Evolutionary conservation across 1,140 invertebrate species (phyloP).

Genomic region (Lordiphosa stackelbergi): DNA sequence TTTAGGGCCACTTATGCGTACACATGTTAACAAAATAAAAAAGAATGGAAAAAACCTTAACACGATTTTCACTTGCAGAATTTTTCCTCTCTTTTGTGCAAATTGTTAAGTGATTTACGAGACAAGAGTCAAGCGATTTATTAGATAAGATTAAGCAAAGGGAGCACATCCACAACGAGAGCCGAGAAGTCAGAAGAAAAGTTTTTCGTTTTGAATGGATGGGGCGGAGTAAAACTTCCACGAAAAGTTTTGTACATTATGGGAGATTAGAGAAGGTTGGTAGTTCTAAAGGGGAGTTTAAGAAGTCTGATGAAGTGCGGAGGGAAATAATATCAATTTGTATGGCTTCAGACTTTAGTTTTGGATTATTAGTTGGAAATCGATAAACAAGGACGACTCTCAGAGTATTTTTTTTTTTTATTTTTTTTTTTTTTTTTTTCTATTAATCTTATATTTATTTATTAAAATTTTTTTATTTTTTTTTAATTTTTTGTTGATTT

Average conservation of each 20-base stretch:
- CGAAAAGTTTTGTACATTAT: too few species aligned
- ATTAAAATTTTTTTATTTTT: too few species aligned
- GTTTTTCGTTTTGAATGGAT: constrained; percentile 10
- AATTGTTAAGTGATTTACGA: constrained; percentile 78
- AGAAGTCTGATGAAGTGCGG: too few species aligned
- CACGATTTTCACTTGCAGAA: constrained; percentile 61
- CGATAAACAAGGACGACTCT: too few species aligned
- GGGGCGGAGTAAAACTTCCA: background rate
- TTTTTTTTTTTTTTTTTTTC: too few species aligned
- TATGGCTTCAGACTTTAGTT: too few species aligned
- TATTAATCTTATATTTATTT: too few species aligned
- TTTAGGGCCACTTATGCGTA: constrained; percentile 76
- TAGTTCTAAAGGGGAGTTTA: constrained; percentile 23
- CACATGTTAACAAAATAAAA: constrained; percentile 64
- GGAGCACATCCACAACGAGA: constrained; percentile 33
- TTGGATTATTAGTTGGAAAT: too few species aligned
- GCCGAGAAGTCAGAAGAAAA: constrained; percentile 21
- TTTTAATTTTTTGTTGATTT: too few species aligned
- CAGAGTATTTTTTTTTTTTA: too few species aligned
- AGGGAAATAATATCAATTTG: too few species aligned
- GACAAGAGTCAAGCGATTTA: constrained; percentile 76
- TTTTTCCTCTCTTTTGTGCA: constrained; percentile 39
- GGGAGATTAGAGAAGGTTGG: too few species aligned
- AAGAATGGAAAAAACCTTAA: constrained; percentile 56
- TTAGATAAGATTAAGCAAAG: constrained; percentile 76